Evolutionary conservation across 2,797 vertebrate genomes (phyloP).

Genomic region (Margarornis squamiger): DNA sequence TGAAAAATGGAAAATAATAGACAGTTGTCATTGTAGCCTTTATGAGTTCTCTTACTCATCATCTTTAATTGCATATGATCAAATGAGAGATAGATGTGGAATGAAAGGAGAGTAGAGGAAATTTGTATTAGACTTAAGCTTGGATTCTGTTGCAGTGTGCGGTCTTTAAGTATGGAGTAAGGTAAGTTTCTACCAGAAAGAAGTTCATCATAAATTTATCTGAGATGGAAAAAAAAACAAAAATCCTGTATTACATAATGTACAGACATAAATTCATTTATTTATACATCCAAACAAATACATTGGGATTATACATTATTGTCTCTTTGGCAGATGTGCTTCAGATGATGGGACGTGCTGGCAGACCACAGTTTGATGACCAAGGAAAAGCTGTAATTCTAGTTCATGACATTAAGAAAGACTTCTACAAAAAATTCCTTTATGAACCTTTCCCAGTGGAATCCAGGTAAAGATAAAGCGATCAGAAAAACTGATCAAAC

Average conservation of each 20-base stretch:
- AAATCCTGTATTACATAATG: background rate
- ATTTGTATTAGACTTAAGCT: background rate
- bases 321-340: conserved; percentile 87
- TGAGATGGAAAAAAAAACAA: background rate
- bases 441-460: conserved; percentile 98
- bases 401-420: conserved; percentile 98
- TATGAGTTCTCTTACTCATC: background rate
- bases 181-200: background rate
- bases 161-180: background rate
- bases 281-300: background rate
- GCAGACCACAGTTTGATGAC: conserved; percentile 96
- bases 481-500: background rate
- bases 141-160: background rate
- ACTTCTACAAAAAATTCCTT: conserved; percentile 99
- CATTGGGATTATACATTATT: background rate
- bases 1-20: background rate
- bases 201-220: background rate
- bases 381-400: conserved; percentile 98
- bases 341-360: conserved; percentile 99
- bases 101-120: background rate
- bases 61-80: background rate
- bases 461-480: conserved; percentile 85
- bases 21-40: background rate
- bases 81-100: background rate
- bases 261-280: background rate